Percentiles rank a stretch among this genome's conserved stretches.
These are phyloP conservation scores for Aquatica leii DNA, from an alignment of 2,888 invertebrate genomes.

Conservation along the genomic window DNA sequence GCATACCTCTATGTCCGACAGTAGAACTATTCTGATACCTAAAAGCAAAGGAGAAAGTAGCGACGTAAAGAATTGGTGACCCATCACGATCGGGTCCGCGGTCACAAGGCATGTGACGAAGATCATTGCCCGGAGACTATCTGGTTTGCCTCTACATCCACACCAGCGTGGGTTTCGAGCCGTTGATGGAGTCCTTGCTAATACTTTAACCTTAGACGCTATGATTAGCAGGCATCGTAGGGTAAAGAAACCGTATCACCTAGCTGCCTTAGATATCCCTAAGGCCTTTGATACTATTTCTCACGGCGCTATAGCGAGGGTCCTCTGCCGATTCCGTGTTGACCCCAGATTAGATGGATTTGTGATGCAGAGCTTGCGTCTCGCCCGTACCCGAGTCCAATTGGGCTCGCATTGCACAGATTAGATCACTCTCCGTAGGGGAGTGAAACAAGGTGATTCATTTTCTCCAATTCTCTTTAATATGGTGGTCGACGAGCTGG, in stretches of 20 bases:
- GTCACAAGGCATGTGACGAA: conserved; percentile 45
- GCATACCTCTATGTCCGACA: not conserved
- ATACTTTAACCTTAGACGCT: conserved; percentile 48
- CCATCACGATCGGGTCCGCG: conserved; percentile 47
- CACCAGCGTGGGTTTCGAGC: conserved; percentile 50
- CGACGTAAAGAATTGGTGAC: conserved; percentile 45
- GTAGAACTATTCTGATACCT: conserved; percentile 34
- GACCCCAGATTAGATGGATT: no score
- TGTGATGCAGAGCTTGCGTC: no score
- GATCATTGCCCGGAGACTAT: conserved; percentile 36
- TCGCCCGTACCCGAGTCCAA: no score
- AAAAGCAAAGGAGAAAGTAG: conserved; percentile 39
- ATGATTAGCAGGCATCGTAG: conserved; percentile 45
- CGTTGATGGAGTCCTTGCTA: conserved; percentile 55
- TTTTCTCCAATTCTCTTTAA: conserved; percentile 49
- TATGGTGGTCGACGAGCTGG: conserved; percentile 48
- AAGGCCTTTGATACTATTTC: conserved; percentile 56
- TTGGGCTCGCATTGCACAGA: no score
- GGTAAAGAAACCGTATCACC: conserved; percentile 46
- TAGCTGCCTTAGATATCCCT: conserved; percentile 55
- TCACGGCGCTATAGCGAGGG: conserved; percentile 40
- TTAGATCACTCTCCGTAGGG: no score
- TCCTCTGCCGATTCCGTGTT: no score
- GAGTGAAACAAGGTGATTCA: conserved; percentile 58
- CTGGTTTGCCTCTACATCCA: conserved; percentile 22